These are phyloP conservation scores for Varecia variegata DNA, from an alignment of 2,797 vertebrate genomes.

Conservation along the genomic window DNA sequence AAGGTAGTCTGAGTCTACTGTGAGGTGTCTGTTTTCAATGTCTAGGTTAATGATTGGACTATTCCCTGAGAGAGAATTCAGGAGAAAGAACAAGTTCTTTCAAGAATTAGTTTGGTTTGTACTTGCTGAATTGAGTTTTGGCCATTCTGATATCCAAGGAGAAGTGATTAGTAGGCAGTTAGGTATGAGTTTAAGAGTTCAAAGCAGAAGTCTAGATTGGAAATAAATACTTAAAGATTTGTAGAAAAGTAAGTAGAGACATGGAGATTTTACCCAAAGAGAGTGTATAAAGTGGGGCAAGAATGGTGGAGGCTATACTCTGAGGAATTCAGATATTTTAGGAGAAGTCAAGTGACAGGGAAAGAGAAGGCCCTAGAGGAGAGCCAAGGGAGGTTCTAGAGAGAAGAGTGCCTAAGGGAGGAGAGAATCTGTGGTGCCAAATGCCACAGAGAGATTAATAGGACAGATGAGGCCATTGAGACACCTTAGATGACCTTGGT, in stretches of 20 bases:
- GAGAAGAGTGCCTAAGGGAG: background rate
- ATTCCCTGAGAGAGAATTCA: background rate
- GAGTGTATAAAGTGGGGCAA: background rate
- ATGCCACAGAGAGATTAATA: background rate
- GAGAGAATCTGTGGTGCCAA: background rate
- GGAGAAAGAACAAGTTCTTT: background rate
- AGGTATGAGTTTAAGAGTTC: background rate
- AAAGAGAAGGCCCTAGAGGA: background rate
- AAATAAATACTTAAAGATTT: background rate
- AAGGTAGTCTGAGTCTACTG: background rate
- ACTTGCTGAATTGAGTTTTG: background rate
- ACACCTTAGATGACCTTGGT: background rate
- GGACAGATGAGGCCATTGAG: background rate
- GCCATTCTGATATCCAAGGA: background rate
- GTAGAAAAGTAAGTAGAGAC: background rate
- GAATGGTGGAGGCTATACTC: background rate
- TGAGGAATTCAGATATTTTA: slow-evolving; percentile 7
- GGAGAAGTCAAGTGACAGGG: background rate
- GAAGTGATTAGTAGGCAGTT: background rate
- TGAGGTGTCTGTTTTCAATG: background rate
- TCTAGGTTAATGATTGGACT: background rate
- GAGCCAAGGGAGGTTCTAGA: background rate
- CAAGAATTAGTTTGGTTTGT: background rate
- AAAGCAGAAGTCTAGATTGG: background rate
- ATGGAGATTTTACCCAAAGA: background rate